A percentile compares a stretch with the other conserved stretches of the same genome.
Conservation (phyloP, 2,113 vertebrate genomes). For the Odontophorus gujanensis region DNA sequence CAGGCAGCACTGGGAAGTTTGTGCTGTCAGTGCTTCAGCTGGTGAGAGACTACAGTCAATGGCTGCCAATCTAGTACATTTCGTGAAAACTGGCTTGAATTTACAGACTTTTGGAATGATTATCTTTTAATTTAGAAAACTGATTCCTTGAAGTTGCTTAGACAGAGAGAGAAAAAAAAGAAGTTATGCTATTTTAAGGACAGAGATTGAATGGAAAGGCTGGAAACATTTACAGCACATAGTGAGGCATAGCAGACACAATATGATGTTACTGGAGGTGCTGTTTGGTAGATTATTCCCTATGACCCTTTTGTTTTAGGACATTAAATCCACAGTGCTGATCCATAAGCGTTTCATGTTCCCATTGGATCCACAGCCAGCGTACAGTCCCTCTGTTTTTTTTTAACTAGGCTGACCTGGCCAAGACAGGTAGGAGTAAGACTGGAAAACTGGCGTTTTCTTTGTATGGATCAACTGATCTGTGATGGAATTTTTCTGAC, state of each 20-base stretch:
- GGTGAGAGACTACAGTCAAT: background rate
- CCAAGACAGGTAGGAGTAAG: background rate
- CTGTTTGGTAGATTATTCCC: background rate
- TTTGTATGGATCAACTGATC: background rate
- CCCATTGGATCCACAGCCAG: background rate
- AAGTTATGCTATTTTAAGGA: background rate
- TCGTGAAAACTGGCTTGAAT: background rate
- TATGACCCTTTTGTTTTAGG: background rate
- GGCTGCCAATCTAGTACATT: background rate
- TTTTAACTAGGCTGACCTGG: background rate
- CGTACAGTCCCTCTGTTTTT: background rate
- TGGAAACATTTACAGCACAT: background rate
- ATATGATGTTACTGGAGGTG: background rate
- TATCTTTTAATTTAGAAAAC: constrained; percentile 33
- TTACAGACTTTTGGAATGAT: background rate
- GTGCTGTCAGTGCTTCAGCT: background rate
- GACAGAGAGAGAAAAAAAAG: background rate
- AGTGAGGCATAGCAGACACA: background rate
- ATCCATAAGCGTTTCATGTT: background rate
- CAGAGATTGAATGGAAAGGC: background rate
- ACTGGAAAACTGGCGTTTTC: background rate
- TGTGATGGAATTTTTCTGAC: background rate
- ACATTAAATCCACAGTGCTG: background rate
- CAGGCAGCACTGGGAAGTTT: background rate
- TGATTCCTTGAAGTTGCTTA: constrained; percentile 1